Evolutionary conservation across 2,888 invertebrate genomes (phyloP).

Genomic region (Plagodis pulveraria): DNA sequence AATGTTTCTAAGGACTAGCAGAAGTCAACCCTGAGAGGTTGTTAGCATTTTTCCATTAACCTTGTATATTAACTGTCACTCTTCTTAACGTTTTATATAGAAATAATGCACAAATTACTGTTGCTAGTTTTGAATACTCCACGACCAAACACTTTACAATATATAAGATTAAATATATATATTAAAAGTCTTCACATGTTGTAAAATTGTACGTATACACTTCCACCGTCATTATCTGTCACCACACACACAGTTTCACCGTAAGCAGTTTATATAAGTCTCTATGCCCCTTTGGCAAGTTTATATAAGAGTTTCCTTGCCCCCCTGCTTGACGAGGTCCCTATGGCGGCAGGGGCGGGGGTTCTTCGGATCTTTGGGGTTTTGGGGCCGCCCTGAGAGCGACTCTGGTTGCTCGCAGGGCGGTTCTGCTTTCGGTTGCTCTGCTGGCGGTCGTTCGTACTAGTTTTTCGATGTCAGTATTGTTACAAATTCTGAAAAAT

Average conservation of each 20-base stretch:
- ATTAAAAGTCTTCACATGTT: slow-evolving; percentile 18
- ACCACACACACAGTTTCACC: slow-evolving; percentile 47
- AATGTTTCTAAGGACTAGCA: too few species aligned
- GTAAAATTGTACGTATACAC: slow-evolving; percentile 38
- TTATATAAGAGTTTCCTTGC: slow-evolving; percentile 80
- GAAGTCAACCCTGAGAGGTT: too few species aligned
- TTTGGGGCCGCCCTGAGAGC: background rate
- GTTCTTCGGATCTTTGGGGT: background rate
- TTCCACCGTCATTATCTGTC: slow-evolving; percentile 23
- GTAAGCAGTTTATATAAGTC: slow-evolving; percentile 45
- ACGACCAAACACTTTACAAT: background rate
- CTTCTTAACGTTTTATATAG: too few species aligned
- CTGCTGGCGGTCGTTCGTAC: slow-evolving; percentile 60
- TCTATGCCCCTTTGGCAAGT: too few species aligned
- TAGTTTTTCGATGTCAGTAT: slow-evolving; percentile 94
- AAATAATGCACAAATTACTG: too few species aligned
- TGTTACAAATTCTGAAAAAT: slow-evolving; percentile 92
- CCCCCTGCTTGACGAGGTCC: slow-evolving; percentile 51
- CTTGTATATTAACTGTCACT: too few species aligned
- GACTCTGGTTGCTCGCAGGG: slow-evolving; percentile 13
- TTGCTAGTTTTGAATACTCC: background rate
- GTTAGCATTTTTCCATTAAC: too few species aligned
- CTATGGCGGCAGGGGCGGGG: slow-evolving; percentile 1
- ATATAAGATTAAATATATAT: background rate
- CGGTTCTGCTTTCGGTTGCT: slow-evolving; percentile 58